Percentiles rank a stretch among this genome's conserved stretches.
Evolutionary conservation across 2,888 invertebrate genomes (phyloP).

Genomic region (Lasioglossum figueresi): DNA sequence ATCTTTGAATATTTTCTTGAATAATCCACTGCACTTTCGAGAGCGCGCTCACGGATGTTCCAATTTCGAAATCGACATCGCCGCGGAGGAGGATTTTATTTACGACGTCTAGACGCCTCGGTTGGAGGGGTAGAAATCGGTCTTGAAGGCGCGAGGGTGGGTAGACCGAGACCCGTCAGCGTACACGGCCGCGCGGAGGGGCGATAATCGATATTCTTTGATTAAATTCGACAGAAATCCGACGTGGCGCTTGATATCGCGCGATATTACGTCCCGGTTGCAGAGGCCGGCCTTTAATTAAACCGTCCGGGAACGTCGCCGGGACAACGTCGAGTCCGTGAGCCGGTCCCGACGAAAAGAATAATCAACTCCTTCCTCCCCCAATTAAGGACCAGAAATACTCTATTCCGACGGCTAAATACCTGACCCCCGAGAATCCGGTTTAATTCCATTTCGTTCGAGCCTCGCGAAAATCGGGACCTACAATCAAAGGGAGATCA

Average conservation of each 20-base stretch:
- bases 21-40: background rate
- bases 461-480: background rate
- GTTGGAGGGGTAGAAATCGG: background rate
- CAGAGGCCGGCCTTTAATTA: constrained; percentile 35
- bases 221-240: constrained; percentile 45
- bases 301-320: constrained; percentile 24
- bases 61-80: background rate
- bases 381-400: constrained; percentile 27
- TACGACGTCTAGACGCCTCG: constrained; percentile 8
- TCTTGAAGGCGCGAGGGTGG: background rate
- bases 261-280: constrained; percentile 23
- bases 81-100: background rate
- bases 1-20: background rate
- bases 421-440: background rate
- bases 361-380: constrained; percentile 38
- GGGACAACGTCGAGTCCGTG: background rate
- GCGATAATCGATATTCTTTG: constrained; percentile 24
- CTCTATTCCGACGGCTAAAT: constrained; percentile 28
- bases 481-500: background rate
- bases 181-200: background rate
- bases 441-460: constrained; percentile 41
- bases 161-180: background rate
- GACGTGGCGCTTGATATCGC: background rate
- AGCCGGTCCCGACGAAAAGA: constrained; percentile 10
- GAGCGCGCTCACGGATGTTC: background rate